These are phyloP conservation scores for Chromis chromis DNA, from an alignment of 2,797 vertebrate species.

Conservation along the genomic window DNA sequence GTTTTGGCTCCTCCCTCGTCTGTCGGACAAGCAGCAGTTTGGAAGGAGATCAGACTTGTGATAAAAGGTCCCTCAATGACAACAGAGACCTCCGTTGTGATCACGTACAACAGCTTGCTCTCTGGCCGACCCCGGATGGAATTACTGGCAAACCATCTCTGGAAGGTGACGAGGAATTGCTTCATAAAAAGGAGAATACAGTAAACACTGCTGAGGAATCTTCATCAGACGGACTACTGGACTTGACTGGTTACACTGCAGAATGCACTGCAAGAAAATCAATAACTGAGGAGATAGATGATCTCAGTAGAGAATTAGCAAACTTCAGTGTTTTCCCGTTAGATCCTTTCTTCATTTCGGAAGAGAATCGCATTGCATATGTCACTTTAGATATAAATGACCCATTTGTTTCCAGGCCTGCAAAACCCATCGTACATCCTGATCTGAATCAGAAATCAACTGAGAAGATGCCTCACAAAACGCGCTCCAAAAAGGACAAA, in stretches of 20 bases:
- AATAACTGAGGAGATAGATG: slow-evolving; percentile 46
- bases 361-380: slow-evolving; percentile 66
- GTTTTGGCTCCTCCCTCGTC: slow-evolving; percentile 50
- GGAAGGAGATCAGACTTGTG: slow-evolving; percentile 60
- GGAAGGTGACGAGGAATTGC: slow-evolving; percentile 34
- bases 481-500: slow-evolving; percentile 78
- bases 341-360: slow-evolving; percentile 68
- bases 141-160: slow-evolving; percentile 42
- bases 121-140: slow-evolving; percentile 43
- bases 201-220: slow-evolving; percentile 25
- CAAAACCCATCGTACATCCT: slow-evolving; percentile 18
- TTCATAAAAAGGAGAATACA: slow-evolving; percentile 44
- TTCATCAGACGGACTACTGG: slow-evolving; percentile 28
- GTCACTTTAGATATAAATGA: slow-evolving; percentile 79
- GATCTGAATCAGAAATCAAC: slow-evolving; percentile 29
- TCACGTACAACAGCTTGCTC: slow-evolving; percentile 33
- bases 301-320: slow-evolving; percentile 66
- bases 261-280: slow-evolving; percentile 31
- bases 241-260: slow-evolving; percentile 4
- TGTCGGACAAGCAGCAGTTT: slow-evolving; percentile 53
- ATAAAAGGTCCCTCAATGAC: slow-evolving; percentile 54
- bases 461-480: slow-evolving; percentile 81
- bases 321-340: slow-evolving; percentile 54
- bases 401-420: slow-evolving; percentile 52
- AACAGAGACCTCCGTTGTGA: slow-evolving; percentile 44